Percentiles rank a stretch among this genome's conserved stretches.
Evolutionary conservation across 2,113 vertebrate genomes (phyloP).

Genomic region (Petromus typicus): DNA sequence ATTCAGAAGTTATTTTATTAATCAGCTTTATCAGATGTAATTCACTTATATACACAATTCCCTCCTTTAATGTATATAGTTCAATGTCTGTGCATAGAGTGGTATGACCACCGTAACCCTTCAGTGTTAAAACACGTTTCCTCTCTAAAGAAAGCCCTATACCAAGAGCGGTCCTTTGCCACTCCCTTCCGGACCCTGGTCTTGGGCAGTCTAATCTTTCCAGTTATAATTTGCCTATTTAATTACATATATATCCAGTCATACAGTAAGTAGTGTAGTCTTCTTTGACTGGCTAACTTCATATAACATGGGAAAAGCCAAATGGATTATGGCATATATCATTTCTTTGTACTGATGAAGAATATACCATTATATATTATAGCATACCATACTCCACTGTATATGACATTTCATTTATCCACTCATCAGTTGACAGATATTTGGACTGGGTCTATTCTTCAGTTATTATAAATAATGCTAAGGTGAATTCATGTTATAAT

Average conservation of each 20-base stretch:
- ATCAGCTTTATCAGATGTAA: background rate
- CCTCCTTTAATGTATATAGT: background rate
- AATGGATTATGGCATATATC: accelerated
- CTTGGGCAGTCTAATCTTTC: background rate
- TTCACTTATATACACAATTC: background rate
- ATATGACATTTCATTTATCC: background rate
- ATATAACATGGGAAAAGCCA: background rate
- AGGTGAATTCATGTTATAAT: background rate
- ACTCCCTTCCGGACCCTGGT: background rate
- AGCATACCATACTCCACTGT: background rate
- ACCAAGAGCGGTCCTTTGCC: background rate
- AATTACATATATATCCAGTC: background rate
- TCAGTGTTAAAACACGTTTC: background rate
- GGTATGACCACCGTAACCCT: background rate
- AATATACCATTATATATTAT: background rate
- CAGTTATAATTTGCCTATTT: background rate
- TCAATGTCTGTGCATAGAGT: background rate
- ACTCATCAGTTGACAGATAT: background rate
- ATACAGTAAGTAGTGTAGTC: background rate
- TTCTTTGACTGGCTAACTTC: background rate
- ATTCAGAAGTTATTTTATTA: background rate
- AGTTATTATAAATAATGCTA: background rate
- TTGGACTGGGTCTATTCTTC: background rate
- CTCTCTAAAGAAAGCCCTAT: background rate
- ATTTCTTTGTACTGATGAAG: background rate